Evolutionary conservation across 1,140 invertebrate genomes (phyloP).

Genomic region (Micrasema longulum): DNA sequence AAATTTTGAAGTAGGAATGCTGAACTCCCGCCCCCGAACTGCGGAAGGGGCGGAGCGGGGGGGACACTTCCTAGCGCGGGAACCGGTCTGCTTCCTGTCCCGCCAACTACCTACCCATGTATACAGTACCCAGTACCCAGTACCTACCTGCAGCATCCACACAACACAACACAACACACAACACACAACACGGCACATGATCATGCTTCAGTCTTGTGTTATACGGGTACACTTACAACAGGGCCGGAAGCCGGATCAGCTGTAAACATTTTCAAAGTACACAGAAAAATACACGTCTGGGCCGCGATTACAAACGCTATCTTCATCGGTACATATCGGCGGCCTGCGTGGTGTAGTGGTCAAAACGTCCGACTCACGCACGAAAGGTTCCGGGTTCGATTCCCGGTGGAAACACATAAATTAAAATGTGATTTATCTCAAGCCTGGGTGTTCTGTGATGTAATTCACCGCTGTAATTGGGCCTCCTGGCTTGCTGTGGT

Average conservation of each 20-base stretch:
- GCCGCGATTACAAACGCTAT: too few relatives aligned
- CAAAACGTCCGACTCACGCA: too few relatives aligned
- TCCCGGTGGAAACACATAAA: too few relatives aligned
- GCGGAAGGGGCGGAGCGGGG: constrained; percentile 21
- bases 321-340: too few relatives aligned
- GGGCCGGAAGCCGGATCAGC: not conserved
- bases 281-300: not conserved
- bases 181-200: too few relatives aligned
- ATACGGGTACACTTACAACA: not conserved
- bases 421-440: too few relatives aligned
- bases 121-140: not conserved
- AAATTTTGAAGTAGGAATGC: constrained; percentile 44
- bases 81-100: constrained; percentile 53
- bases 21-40: constrained; percentile 22
- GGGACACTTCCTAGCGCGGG: constrained; percentile 47
- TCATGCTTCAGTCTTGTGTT: not conserved
- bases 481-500: too few relatives aligned
- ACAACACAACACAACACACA: not conserved
- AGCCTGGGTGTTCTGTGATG: too few relatives aligned
- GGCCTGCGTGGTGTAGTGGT: too few relatives aligned
- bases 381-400: too few relatives aligned
- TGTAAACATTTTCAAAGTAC: not conserved
- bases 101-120: constrained; percentile 16
- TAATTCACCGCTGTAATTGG: too few relatives aligned
- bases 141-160: not conserved